Base-by-base conservation (phyloP, 2,797 vertebrate species). In the Astyanax mexicanus region DNA sequence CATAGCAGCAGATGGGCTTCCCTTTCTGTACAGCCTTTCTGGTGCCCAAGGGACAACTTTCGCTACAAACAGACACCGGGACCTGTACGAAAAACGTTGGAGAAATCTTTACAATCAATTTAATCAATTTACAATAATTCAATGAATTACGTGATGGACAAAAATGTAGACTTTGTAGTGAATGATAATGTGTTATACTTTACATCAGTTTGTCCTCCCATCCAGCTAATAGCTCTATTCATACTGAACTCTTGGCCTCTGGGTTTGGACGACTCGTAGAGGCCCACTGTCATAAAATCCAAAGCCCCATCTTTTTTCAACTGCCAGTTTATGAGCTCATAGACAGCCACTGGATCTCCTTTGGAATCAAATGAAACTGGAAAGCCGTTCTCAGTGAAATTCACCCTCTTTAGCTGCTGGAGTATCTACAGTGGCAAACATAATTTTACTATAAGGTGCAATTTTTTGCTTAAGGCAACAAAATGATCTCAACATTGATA, bases 281-380 rank as follows among this genome's bases (percentile, higher is more conserved):
- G 69, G 0, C 92, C 92, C 0, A 91, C 90, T 32, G 25, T 90
- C 23, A 89, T 84, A 64, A 92, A 72, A 23, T 84, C 40, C 40
- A 85, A 67, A 17, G 57, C 49, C 7, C 89, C 87, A 66, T 65
- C 82, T 38, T 76, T 8, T 32, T 12, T 80, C 71, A 40, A 77
- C 64, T 92, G 89, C 92, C 92, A 94, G 83, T 93, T 94, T 25
- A 94, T 83, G 25, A 93, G 61, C 58, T 93, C 91, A 52, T 94
- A 93, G 3, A 29, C 80, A 71, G 89, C 90, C 60, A 89, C 83
- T 35, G 92, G 88, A n/a, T 57, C 54, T 15, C 54, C 54, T 29
- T 17, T 57, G 54, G 54, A 6, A 57, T 57, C 54, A 9, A 80
- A 93, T n/a, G 88, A 90, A 42, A 93, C 89, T 40, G 81, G 72